These are phyloP conservation scores for Daktulosphaira vitifoliae DNA, from an alignment of 1,140 invertebrate species.

Conservation along the genomic window DNA sequence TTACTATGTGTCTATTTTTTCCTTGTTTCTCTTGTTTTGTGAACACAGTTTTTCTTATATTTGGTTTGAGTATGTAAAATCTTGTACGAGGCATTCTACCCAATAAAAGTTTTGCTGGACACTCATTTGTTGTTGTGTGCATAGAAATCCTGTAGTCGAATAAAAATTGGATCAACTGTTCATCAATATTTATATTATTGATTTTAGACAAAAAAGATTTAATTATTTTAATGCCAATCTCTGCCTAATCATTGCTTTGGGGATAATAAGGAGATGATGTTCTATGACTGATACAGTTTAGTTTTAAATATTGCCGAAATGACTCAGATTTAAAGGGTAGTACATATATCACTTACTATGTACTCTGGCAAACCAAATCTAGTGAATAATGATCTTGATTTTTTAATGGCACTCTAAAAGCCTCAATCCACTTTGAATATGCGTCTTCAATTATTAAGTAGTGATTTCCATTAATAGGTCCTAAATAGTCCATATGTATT, in stretches of 20 bases:
- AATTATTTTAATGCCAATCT: constrained; percentile 43
- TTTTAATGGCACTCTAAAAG: constrained; percentile 33
- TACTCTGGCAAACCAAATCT: constrained; percentile 37
- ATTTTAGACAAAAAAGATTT: constrained; percentile 40
- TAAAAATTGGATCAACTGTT: not conserved
- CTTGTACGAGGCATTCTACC: no score
- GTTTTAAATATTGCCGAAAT: constrained; percentile 37
- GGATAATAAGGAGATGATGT: constrained; percentile 40
- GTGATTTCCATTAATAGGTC: constrained; percentile 39
- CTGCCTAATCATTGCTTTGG: constrained; percentile 40
- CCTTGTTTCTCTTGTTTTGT: constrained; percentile 27
- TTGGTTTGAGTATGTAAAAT: no score
- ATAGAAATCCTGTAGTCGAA: not conserved
- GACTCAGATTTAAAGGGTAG: constrained; percentile 38
- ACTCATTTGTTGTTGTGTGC: constrained; percentile 2
- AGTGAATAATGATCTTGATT: constrained; percentile 35
- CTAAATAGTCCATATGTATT: constrained; percentile 39
- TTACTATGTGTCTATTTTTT: not conserved
- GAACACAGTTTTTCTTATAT: constrained; percentile 18
- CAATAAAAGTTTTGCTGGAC: constrained; percentile 31
- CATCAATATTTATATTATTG: not conserved
- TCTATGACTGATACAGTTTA: constrained; percentile 38
- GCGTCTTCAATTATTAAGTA: constrained; percentile 44
- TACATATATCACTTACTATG: constrained; percentile 41
- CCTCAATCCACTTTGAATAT: constrained; percentile 41